Conservation (phyloP, 1,140 invertebrate genomes). For the Spodoptera frugiperda region DNA sequence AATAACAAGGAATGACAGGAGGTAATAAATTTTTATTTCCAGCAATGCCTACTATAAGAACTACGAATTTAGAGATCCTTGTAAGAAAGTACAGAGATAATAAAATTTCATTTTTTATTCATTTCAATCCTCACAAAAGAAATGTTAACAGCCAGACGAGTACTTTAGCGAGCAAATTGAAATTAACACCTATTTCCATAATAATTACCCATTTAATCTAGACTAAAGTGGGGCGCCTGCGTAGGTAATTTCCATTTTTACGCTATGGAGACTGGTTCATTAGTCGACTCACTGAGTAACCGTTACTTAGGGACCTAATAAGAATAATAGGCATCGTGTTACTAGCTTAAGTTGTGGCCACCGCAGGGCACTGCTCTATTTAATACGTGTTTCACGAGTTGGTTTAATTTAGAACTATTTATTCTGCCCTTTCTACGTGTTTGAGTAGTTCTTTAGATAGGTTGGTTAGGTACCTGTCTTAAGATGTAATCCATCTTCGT, state of each 20-base stretch:
- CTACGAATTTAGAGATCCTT: too few species aligned
- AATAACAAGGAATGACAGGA: too few species aligned
- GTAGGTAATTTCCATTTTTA: slow-evolving; percentile 9
- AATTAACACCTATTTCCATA: slow-evolving; percentile 9
- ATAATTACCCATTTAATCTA: slow-evolving; percentile 1
- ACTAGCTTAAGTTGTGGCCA: neutral
- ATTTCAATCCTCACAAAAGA: neutral
- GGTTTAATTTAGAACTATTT: too few species aligned
- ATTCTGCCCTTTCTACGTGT: too few species aligned
- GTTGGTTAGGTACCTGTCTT: too few species aligned
- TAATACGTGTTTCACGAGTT: neutral
- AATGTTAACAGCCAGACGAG: neutral
- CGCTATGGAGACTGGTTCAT: slow-evolving; percentile 1
- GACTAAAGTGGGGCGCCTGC: neutral
- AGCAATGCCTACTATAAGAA: too few species aligned
- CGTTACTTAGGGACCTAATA: neutral
- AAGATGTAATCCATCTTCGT: too few species aligned
- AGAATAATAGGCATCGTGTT: slow-evolving; percentile 20
- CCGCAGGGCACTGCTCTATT: neutral
- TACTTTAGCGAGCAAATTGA: slow-evolving; percentile 3
- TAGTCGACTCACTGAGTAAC: neutral
- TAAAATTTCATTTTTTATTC: too few species aligned
- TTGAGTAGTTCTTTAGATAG: too few species aligned
- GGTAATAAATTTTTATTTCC: too few species aligned
- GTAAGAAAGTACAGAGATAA: too few species aligned